Evolutionary conservation across 2,888 invertebrate species (phyloP).

Genomic region (Cantharis rustica): DNA sequence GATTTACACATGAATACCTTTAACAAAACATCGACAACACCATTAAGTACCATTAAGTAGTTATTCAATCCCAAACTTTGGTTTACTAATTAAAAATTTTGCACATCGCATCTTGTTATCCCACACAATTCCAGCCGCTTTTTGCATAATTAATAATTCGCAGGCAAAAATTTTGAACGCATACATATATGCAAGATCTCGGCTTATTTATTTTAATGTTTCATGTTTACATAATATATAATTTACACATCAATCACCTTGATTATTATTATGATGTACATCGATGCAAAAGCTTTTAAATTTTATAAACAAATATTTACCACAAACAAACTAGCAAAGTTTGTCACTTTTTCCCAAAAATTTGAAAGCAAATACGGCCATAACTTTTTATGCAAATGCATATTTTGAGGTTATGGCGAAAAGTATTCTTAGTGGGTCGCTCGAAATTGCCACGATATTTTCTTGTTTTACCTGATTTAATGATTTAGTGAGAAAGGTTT

Average conservation of each 20-base stretch:
- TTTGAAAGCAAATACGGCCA: background rate
- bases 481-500: background rate
- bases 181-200: background rate
- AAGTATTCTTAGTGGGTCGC: background rate
- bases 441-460: background rate
- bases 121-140: background rate
- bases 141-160: background rate
- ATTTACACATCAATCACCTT: background rate
- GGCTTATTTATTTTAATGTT: background rate
- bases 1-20: constrained; percentile 26
- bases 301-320: background rate
- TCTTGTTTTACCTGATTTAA: background rate
- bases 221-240: background rate
- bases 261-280: background rate
- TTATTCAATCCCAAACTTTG: background rate
- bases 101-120: background rate
- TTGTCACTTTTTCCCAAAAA: background rate
- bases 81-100: background rate
- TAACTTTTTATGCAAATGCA: background rate
- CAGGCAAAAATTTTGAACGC: background rate
- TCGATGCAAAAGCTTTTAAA: background rate
- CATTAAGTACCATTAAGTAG: constrained; percentile 1
- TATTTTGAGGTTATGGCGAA: background rate
- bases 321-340: background rate
- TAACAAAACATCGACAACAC: constrained; percentile 19